Percentiles rank a stretch among this genome's conserved stretches.
These are phyloP conservation scores for Laterallus jamaicensis DNA, from an alignment of 2,113 vertebrate species.

Conservation along the genomic window DNA sequence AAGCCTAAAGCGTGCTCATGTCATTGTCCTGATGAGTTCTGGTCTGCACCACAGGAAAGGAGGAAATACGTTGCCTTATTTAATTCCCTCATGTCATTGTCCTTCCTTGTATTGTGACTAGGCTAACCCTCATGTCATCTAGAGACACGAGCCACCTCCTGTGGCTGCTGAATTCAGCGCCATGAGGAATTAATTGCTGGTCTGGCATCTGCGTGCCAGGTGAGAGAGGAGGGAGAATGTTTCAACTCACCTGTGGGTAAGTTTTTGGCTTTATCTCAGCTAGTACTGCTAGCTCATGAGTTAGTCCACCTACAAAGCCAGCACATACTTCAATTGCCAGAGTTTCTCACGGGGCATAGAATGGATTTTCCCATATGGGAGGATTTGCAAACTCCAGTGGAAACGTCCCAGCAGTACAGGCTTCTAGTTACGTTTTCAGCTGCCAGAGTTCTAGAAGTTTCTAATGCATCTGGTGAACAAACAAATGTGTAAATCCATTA, in stretches of 20 bases:
- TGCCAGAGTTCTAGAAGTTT: background rate
- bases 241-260: background rate
- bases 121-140: background rate
- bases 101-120: background rate
- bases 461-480: background rate
- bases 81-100: background rate
- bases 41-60: background rate
- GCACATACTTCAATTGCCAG: background rate
- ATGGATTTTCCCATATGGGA: background rate
- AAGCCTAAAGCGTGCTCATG: background rate
- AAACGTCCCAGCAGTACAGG: background rate
- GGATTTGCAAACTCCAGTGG: background rate
- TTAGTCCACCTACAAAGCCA: background rate
- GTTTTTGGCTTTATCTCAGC: background rate
- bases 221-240: background rate
- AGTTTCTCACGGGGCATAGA: background rate
- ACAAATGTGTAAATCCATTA: background rate
- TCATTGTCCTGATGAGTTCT: background rate
- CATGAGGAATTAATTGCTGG: background rate
- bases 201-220: background rate
- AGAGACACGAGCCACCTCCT: background rate
- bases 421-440: background rate
- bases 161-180: background rate
- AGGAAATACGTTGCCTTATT: background rate
- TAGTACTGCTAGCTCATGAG: background rate